phyloP scores from a whole-genome alignment of 2,888 invertebrate species.

The Chymomyza procnemis region DNA sequence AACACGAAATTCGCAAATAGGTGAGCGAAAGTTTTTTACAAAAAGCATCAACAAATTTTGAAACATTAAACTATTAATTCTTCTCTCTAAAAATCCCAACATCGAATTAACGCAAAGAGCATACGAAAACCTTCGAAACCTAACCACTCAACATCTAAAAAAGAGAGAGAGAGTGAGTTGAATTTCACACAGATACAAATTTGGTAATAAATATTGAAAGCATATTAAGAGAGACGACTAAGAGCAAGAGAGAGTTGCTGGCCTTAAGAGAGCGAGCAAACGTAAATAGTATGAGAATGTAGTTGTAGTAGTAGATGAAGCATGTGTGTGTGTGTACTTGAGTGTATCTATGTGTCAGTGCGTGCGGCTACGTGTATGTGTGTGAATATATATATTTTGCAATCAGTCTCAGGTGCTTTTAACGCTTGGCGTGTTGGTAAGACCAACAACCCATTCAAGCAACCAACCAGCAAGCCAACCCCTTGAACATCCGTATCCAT shows the following conservation, averaged over 20 bases:
- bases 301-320: neutral
- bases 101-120: no score
- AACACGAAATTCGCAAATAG: no score
- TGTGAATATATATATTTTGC: neutral
- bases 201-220: conserved; percentile 30
- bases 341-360: neutral
- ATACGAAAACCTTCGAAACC: neutral
- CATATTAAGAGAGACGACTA: conserved; percentile 19
- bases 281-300: neutral
- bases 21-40: no score
- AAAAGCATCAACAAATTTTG: no score
- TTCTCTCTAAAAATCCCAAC: no score
- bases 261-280: neutral
- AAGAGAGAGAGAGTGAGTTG: neutral
- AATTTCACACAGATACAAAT: neutral
- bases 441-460: no score
- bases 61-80: no score
- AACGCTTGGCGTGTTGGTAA: neutral
- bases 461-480: no score
- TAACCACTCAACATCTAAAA: neutral
- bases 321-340: neutral
- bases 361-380: neutral
- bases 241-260: neutral
- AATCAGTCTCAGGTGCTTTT: neutral
- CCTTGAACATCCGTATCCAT: neutral